Conservation (phyloP, 2,888 invertebrate species). For the Leptopterna dolabrata region DNA sequence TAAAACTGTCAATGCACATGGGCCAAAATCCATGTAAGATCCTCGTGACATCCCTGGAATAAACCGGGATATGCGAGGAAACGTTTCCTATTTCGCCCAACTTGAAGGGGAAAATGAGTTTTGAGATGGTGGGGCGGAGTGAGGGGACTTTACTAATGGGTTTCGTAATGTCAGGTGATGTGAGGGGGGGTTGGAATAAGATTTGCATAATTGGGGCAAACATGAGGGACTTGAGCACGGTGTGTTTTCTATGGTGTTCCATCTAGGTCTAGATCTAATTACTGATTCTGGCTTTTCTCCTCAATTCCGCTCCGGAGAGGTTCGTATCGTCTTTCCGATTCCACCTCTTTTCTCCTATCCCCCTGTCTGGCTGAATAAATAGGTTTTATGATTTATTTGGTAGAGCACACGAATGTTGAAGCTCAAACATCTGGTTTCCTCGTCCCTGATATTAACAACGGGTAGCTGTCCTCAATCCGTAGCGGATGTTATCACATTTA, state of each 20-base stretch:
- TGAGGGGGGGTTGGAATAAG: constrained; percentile 15
- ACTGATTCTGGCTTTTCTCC: constrained; percentile 23
- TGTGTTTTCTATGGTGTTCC: constrained; percentile 40
- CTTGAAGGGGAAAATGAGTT: constrained; percentile 19
- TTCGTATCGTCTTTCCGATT: neutral
- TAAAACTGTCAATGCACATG: neutral
- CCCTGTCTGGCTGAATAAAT: neutral
- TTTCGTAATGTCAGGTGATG: constrained; percentile 39
- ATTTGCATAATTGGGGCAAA: constrained; percentile 45
- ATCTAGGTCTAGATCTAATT: constrained; percentile 41
- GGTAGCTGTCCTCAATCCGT: too few relatives aligned
- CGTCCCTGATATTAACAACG: too few relatives aligned
- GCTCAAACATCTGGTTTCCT: too few relatives aligned
- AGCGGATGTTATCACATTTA: too few relatives aligned
- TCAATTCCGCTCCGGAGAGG: neutral
- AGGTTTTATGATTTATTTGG: neutral
- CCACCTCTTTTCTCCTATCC: neutral
- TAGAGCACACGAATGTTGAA: too few relatives aligned
- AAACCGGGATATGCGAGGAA: constrained; percentile 13
- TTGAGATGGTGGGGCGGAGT: neutral
- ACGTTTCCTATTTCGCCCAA: constrained; percentile 9
- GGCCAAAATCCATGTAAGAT: neutral
- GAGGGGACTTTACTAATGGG: constrained; percentile 35
- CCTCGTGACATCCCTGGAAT: neutral
- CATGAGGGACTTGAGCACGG: constrained; percentile 26